A percentile compares a stretch with the other conserved stretches of the same genome.
Evolutionary conservation across 2,888 invertebrate genomes (phyloP).

Genomic region (Stictocephala bisonia): DNA sequence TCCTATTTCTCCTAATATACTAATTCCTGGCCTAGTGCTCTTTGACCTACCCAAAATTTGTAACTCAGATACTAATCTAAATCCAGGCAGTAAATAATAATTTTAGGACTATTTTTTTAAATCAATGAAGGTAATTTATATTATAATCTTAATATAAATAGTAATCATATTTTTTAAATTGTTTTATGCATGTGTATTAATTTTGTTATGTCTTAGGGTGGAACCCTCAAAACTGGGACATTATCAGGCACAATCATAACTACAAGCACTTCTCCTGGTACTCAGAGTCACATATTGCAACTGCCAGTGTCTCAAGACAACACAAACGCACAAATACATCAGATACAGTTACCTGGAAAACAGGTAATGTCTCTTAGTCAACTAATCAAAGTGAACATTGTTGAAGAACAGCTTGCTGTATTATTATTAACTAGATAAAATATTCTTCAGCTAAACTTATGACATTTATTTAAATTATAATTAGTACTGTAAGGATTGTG

Average conservation of each 20-base stretch:
- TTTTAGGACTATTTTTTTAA: too few species aligned
- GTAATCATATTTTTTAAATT: not conserved
- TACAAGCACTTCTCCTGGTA: constrained; percentile 59
- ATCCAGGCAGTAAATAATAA: too few species aligned
- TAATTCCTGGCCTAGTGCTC: too few species aligned
- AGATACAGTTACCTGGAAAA: constrained; percentile 67
- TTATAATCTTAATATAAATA: not conserved
- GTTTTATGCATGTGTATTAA: not conserved
- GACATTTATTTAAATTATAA: too few species aligned
- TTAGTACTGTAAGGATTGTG: too few species aligned
- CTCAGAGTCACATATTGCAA: constrained; percentile 66
- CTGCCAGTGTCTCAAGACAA: constrained; percentile 66
- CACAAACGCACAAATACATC: constrained; percentile 71
- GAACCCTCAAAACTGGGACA: constrained; percentile 52
- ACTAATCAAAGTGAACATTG: too few species aligned
- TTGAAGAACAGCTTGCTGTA: too few species aligned
- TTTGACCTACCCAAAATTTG: too few species aligned
- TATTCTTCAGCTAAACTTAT: too few species aligned
- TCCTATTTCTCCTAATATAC: too few species aligned
- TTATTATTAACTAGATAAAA: too few species aligned
- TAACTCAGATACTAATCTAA: too few species aligned
- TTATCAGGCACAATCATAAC: constrained; percentile 38
- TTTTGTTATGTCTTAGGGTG: constrained; percentile 40
- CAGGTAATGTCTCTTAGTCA: constrained; percentile 46
- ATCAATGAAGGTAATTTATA: not conserved